These are phyloP conservation scores for Nasalis larvatus DNA, from an alignment of 2,113 vertebrate species.

Conservation along the genomic window DNA sequence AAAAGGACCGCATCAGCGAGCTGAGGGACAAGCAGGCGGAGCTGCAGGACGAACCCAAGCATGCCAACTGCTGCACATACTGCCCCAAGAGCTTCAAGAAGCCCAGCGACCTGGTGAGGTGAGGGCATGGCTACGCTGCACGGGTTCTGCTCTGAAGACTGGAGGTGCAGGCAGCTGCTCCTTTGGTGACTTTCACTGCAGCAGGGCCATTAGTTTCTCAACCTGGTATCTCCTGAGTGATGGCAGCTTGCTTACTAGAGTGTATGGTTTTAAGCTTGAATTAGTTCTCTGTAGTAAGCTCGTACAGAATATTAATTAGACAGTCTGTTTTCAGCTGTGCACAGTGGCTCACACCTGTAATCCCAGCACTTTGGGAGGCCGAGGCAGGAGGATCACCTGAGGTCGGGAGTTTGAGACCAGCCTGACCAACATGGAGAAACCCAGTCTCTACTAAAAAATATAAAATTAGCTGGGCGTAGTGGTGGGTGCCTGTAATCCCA, in stretches of 20 bases:
- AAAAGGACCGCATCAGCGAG: slow-evolving; percentile 97
- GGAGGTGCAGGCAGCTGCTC: too few relatives aligned
- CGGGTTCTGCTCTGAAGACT: not conserved
- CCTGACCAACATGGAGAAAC: too few relatives aligned
- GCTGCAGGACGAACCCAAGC: slow-evolving; percentile 95
- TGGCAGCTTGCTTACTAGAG: rapidly evolving
- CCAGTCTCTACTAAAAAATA: too few relatives aligned
- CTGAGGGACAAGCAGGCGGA: slow-evolving; percentile 95
- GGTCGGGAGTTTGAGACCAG: too few relatives aligned
- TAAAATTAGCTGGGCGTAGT: too few relatives aligned
- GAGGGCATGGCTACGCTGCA: not conserved
- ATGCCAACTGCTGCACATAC: slow-evolving; percentile 94
- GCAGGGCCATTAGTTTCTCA: too few relatives aligned
- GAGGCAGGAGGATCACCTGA: too few relatives aligned
- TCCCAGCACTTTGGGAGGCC: too few relatives aligned
- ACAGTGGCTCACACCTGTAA: too few relatives aligned
- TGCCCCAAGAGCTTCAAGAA: slow-evolving; percentile 99
- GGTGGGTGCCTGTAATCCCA: too few relatives aligned
- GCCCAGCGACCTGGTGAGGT: slow-evolving; percentile 98
- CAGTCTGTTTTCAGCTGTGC: not conserved
- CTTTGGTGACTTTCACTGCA: rapidly evolving
- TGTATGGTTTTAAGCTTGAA: rapidly evolving
- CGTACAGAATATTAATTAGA: not conserved
- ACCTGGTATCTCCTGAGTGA: rapidly evolving
- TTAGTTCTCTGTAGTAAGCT: not conserved